phyloP scores from a whole-genome alignment of 1,140 invertebrate genomes.

The Drosophila chauvacae region DNA sequence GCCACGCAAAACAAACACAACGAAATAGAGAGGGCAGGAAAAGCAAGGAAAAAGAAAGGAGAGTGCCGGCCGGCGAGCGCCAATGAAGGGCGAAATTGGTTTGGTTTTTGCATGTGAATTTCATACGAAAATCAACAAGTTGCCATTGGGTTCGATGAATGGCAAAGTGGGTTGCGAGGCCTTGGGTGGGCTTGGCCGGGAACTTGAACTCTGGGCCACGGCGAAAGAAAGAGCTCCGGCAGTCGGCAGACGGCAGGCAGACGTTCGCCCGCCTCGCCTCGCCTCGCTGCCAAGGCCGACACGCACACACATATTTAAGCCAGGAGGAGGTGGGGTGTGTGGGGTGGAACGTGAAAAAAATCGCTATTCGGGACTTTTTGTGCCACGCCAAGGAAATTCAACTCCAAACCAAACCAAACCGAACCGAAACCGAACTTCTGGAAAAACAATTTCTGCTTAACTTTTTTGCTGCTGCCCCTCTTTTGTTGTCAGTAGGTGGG shows the following conservation, averaged over 20 bases:
- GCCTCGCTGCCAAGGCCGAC: conserved; percentile 45
- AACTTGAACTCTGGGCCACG: conserved; percentile 53
- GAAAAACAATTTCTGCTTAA: conserved; percentile 75
- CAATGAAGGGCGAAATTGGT: conserved; percentile 64
- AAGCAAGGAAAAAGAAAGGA: conserved; percentile 26
- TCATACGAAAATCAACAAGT: conserved; percentile 62
- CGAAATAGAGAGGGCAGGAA: conserved; percentile 18
- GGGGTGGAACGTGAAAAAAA: conserved; percentile 59
- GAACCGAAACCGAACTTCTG: conserved; percentile 49
- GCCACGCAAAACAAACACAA: conserved; percentile 51
- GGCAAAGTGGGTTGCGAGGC: conserved; percentile 8
- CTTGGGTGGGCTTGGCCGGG: conserved; percentile 4
- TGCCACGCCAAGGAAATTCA: conserved; percentile 55
- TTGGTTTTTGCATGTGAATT: conserved; percentile 65
- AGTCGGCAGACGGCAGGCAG: conserved; percentile 57
- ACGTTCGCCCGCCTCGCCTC: conserved; percentile 33
- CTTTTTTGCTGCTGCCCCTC: conserved; percentile 45
- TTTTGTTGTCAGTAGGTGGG: conserved; percentile 26
- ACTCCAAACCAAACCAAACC: conserved; percentile 32
- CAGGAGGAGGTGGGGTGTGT: conserved; percentile 19
- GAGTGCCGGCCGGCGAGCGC: conserved; percentile 35
- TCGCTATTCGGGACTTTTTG: conserved; percentile 56
- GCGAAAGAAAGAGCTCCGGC: conserved; percentile 46
- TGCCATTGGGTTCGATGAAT: conserved; percentile 63
- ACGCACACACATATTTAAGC: conserved; percentile 46